These are phyloP conservation scores for Thera britannica DNA, from an alignment of 2,888 invertebrate genomes.

Conservation along the genomic window DNA sequence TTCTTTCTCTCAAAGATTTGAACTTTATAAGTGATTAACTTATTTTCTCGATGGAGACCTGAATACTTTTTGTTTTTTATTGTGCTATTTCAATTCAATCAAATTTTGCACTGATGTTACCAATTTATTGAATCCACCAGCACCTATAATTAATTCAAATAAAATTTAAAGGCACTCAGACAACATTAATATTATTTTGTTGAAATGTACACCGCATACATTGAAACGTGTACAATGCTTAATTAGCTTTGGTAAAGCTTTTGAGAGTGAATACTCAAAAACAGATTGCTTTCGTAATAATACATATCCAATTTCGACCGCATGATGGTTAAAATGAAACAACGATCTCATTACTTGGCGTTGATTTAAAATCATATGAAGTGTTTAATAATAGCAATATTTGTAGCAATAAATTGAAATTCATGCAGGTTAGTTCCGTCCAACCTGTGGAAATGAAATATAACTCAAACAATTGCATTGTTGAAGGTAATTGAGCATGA, in stretches of 20 bases:
- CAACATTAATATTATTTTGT: not conserved
- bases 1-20: too few relatives aligned
- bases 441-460: constrained; percentile 28
- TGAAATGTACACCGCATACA: not conserved
- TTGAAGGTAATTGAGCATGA: constrained; percentile 40
- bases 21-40: too few relatives aligned
- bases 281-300: not conserved
- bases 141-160: too few relatives aligned
- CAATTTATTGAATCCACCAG: too few relatives aligned
- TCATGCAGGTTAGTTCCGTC: constrained; percentile 33
- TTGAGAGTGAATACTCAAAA: not conserved
- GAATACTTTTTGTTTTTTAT: too few relatives aligned
- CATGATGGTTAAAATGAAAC: not conserved
- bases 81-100: too few relatives aligned
- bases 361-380: not conserved
- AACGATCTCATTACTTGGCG: not conserved
- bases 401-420: constrained; percentile 50
- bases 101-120: too few relatives aligned
- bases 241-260: not conserved
- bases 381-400: constrained; percentile 1
- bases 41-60: too few relatives aligned
- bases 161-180: too few relatives aligned
- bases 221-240: too few relatives aligned
- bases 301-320: not conserved
- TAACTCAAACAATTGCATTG: constrained; percentile 36